A percentile compares a stretch with the other conserved stretches of the same genome.
Evolutionary conservation across 2,113 vertebrate genomes (phyloP).

Genomic region (Columbina picui): DNA sequence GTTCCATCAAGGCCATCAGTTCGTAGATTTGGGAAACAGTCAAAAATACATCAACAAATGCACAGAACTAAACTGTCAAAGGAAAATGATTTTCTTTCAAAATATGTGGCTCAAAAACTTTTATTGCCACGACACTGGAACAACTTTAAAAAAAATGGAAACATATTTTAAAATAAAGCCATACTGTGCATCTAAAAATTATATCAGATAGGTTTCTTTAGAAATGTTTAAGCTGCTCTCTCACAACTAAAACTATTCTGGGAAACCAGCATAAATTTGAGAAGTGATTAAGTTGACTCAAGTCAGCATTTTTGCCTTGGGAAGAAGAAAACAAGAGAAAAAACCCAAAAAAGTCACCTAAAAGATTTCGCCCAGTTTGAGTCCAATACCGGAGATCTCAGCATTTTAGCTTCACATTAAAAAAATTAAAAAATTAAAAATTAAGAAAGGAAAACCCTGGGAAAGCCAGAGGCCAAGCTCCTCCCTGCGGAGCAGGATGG

Average conservation of each 20-base stretch:
- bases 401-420: too few species aligned
- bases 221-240: neutral
- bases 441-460: too few species aligned
- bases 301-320: neutral
- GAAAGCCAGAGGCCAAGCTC: neutral
- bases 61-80: neutral
- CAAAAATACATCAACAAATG: neutral
- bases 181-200: neutral
- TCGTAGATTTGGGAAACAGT: neutral
- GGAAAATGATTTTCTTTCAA: neutral
- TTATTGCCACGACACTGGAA: neutral
- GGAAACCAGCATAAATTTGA: rapidly evolving
- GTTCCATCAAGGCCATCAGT: neutral
- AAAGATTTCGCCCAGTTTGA: neutral
- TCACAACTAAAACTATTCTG: neutral
- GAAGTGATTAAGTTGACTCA: rapidly evolving
- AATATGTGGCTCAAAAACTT: neutral
- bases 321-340: neutral
- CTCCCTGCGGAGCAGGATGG: neutral
- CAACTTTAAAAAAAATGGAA: neutral
- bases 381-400: neutral
- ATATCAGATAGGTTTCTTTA: neutral
- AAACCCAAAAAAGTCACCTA: neutral
- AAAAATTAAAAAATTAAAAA: neutral
- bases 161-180: neutral